Base-by-base conservation (phyloP, 92 coral and sea anemone species). In the Porites evermanni region DNA sequence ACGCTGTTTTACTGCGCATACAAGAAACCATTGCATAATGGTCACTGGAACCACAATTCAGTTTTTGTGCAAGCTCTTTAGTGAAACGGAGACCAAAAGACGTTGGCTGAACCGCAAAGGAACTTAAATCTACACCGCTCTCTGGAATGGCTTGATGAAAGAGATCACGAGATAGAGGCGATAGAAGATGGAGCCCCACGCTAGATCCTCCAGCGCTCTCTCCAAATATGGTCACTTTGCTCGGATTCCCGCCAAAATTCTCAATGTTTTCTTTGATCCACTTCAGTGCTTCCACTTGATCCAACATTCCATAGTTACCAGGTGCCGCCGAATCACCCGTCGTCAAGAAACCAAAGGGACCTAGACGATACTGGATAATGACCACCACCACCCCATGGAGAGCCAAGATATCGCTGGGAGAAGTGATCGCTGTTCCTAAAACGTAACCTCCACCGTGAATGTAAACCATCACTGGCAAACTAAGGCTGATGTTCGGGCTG, bases 121-220 rank as follows among this genome's bases (percentile, higher is more conserved):
- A 67, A 3, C 88, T 79, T 38, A 87, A 65, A 71, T 91, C 93
- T 1, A 87, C 91, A 0, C 93, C 93, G 73, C 93, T 91, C 32
- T 86, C 81, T 67, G 95, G 91, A 54, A 94, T 94, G 16, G 90
- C 86, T 16, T 81, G 78, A 2, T 81, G 78, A 17, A 94, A 92
- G 29, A 94, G 93, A 24, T 85, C 93, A 63, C 85, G 19, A 2
- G 94, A 90, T 18, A 94, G 81, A 26, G 98, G 94, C n/a, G 98
- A 94, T 52, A 94, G 84, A 3, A 88, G 54, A 11, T 90, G 93
- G 7, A 94, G 92, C 13, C 93, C 81, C 9, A 94, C 98, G 70
- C 98, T 94, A 14, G 95, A 74, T 2, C 91, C 98, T 2, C 98
- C 98, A 8, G 94, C 98, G 65, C 98, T 92, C 17, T 73, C 94